These are phyloP conservation scores for Plestiodon gilberti DNA, from an alignment of 2,113 vertebrate species.

Conservation along the genomic window DNA sequence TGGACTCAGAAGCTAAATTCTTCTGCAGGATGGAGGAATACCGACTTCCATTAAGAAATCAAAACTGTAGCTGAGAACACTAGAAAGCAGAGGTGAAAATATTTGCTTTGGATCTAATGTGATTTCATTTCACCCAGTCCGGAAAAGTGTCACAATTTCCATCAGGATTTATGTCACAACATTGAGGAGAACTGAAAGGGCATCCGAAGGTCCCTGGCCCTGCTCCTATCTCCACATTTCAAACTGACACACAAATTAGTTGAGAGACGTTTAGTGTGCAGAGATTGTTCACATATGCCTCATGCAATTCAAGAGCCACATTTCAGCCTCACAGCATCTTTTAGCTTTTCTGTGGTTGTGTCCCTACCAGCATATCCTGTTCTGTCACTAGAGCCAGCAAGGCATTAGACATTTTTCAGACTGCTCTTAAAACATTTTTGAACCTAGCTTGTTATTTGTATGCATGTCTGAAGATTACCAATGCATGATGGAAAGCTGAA, in stretches of 20 bases:
- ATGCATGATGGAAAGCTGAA: not conserved
- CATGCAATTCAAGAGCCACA: not conserved
- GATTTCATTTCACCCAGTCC: not conserved
- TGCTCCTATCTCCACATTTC: not conserved
- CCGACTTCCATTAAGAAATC: not conserved
- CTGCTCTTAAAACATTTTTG: not conserved
- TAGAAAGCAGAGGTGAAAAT: not conserved
- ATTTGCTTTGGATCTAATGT: not conserved
- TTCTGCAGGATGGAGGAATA: not conserved
- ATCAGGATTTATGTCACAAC: not conserved
- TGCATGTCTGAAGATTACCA: not conserved
- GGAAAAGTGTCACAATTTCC: not conserved
- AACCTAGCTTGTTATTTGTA: not conserved
- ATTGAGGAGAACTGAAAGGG: not conserved
- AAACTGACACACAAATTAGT: not conserved
- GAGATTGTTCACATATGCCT: not conserved
- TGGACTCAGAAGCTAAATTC: not conserved
- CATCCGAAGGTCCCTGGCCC: not conserved
- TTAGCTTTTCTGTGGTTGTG: not conserved
- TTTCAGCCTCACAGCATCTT: not conserved
- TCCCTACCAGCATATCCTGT: not conserved
- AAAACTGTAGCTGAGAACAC: not conserved
- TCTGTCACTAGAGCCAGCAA: not conserved
- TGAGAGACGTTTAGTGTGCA: not conserved
- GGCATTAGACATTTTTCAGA: not conserved